Evolutionary conservation across 2,113 vertebrate species (phyloP).

Genomic region (Lepus timidus): DNA sequence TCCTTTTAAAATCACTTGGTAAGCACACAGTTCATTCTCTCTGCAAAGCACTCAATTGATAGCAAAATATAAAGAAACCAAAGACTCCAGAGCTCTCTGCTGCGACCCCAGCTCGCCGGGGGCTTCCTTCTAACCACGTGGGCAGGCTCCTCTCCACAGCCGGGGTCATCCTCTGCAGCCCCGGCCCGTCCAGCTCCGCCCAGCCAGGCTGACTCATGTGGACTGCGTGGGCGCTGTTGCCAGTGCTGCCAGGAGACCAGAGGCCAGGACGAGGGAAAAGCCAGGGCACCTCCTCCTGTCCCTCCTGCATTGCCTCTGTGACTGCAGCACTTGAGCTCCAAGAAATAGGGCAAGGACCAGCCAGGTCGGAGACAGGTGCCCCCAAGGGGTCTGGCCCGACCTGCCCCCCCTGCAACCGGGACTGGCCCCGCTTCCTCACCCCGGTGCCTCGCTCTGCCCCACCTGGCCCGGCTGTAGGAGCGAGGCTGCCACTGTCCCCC

Average conservation of each 20-base stretch:
- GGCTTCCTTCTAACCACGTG: background rate
- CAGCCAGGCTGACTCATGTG: fast-evolving
- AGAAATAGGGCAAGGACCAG: background rate
- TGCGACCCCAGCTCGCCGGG: background rate
- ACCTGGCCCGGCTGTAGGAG: background rate
- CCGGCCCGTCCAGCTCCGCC: background rate
- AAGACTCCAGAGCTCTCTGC: background rate
- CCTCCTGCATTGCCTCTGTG: background rate
- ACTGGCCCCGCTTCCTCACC: background rate
- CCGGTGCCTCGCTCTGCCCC: fast-evolving
- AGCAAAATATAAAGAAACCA: background rate
- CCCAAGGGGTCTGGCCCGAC: background rate
- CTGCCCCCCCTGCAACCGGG: background rate
- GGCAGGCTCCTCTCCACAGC: background rate
- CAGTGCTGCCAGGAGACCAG: background rate
- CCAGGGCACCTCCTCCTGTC: background rate
- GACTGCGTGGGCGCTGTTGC: background rate
- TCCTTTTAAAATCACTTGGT: conserved; percentile 11
- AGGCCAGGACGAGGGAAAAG: background rate
- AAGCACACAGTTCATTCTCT: background rate
- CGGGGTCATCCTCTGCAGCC: fast-evolving
- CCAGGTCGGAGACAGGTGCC: fast-evolving
- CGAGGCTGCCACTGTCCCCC: background rate
- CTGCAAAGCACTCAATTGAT: background rate
- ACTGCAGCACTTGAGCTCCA: background rate